phyloP scores from a whole-genome alignment of 2,113 vertebrate species.

The Chaetura pelagica region DNA sequence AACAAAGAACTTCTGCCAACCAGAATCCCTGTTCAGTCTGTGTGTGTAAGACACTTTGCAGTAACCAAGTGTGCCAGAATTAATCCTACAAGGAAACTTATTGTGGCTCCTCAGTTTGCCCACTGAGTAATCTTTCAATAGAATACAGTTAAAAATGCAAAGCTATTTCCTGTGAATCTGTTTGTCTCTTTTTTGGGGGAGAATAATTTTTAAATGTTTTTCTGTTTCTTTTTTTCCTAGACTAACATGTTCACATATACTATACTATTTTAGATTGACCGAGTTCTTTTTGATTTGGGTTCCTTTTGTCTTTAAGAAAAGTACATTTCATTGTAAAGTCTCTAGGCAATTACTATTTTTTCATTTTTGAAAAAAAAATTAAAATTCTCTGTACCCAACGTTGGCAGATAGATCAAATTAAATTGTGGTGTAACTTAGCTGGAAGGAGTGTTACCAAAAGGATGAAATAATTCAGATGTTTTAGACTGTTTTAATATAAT shows the following conservation, averaged over 20 bases:
- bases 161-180: background rate
- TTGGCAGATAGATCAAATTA: background rate
- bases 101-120: background rate
- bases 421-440: background rate
- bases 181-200: accelerated
- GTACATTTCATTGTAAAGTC: background rate
- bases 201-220: too few relatives aligned
- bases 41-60: background rate
- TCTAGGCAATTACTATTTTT: background rate
- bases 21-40: background rate
- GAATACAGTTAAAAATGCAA: background rate
- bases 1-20: background rate
- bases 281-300: background rate
- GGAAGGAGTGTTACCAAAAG: background rate
- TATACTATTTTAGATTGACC: background rate
- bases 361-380: background rate
- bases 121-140: background rate
- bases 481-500: background rate
- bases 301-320: background rate
- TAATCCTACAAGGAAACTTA: background rate
- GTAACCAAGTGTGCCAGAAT: background rate
- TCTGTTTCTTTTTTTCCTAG: background rate
- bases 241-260: background rate
- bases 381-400: background rate
- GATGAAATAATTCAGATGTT: background rate